Evolutionary conservation across 1,140 invertebrate genomes (phyloP).

Genomic region (Cotesia vestalis): DNA sequence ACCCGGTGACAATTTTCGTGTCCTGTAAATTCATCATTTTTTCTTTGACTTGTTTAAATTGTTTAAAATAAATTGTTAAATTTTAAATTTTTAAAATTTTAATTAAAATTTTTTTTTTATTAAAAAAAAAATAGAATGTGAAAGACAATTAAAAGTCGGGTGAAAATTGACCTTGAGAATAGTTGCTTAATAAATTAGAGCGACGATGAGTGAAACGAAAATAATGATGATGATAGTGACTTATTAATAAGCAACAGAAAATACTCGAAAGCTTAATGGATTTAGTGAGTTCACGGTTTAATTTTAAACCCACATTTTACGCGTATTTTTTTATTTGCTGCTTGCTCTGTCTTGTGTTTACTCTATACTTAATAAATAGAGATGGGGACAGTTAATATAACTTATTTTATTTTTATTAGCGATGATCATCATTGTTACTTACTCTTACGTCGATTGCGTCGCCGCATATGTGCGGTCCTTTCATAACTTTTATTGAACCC

Average conservation of each 20-base stretch:
- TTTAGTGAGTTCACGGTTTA: constrained; percentile 31
- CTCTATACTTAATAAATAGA: not conserved
- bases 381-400: not conserved
- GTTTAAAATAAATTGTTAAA: no score
- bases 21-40: constrained; percentile 39
- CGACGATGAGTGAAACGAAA: constrained; percentile 14
- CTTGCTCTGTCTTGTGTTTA: no score
- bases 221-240: constrained; percentile 34
- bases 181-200: constrained; percentile 16
- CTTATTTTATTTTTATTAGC: not conserved
- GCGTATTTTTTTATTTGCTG: constrained; percentile 1
- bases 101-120: no score
- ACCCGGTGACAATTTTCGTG: constrained; percentile 52
- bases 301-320: constrained; percentile 19
- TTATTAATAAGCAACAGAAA: constrained; percentile 29
- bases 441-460: constrained; percentile 55
- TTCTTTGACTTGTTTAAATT: not conserved
- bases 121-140: no score
- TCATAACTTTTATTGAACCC: constrained; percentile 48
- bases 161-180: not conserved
- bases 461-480: constrained; percentile 56
- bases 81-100: no score
- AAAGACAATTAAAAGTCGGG: no score
- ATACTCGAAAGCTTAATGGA: constrained; percentile 3
- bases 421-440: constrained; percentile 16